Conservation (phyloP, 1,140 invertebrate species). For the Bombyx mori region DNA sequence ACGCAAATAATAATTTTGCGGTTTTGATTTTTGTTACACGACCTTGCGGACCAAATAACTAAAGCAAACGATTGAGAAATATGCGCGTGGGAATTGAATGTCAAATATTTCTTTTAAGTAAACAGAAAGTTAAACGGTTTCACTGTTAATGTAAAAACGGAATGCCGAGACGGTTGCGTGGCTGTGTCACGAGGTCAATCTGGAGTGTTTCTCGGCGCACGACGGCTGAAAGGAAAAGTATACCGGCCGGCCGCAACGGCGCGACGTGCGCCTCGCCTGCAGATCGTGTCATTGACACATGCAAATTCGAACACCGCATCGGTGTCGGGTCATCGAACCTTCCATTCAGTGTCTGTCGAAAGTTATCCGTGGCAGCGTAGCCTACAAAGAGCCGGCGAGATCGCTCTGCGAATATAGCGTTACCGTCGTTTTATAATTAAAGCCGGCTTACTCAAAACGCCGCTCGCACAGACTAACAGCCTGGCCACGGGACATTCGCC, state of each 20-base stretch:
- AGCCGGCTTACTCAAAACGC: conserved; percentile 4
- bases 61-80: neutral
- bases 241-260: conserved; percentile 22
- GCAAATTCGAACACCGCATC: conserved; percentile 51
- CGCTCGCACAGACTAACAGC: too few relatives aligned
- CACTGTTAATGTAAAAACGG: conserved; percentile 6
- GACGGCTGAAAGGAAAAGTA: conserved; percentile 60
- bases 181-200: conserved; percentile 50
- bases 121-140: conserved; percentile 5
- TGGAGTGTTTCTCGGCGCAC: conserved; percentile 42
- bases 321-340: conserved; percentile 46
- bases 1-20: too few relatives aligned
- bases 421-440: conserved; percentile 15
- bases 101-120: neutral
- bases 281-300: conserved; percentile 60
- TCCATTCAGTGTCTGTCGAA: conserved; percentile 60
- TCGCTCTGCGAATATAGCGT: conserved; percentile 31
- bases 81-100: neutral
- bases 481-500: too few relatives aligned
- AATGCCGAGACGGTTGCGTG: conserved; percentile 12
- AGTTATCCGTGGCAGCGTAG: conserved; percentile 38
- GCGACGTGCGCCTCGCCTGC: conserved; percentile 25
- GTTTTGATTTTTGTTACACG: neutral
- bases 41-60: neutral
- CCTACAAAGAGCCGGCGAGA: conserved; percentile 22